Evolutionary conservation across 1,140 invertebrate species (phyloP).

Genomic region (Nixonia krombeini): DNA sequence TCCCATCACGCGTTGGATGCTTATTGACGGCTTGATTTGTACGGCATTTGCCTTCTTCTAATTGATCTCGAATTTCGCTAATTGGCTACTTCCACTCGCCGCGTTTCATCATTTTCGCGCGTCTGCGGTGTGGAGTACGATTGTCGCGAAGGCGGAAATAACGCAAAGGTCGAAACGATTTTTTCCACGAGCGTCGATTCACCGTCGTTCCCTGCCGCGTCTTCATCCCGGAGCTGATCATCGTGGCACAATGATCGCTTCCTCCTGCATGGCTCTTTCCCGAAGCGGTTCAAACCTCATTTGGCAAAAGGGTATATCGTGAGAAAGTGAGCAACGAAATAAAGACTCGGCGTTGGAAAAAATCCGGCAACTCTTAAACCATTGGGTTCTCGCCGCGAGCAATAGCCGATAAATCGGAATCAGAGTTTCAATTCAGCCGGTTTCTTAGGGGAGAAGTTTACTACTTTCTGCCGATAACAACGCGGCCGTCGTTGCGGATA

Average conservation of each 20-base stretch:
- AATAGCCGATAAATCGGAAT: constrained; percentile 36
- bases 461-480: constrained; percentile 34
- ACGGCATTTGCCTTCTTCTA: constrained; percentile 23
- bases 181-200: background rate
- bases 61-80: too few species aligned
- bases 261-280: constrained; percentile 21
- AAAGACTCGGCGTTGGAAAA: constrained; percentile 13
- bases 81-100: too few species aligned
- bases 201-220: constrained; percentile 10
- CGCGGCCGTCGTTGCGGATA: constrained; percentile 4
- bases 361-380: constrained; percentile 28
- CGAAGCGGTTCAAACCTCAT: constrained; percentile 11
- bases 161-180: background rate
- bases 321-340: constrained; percentile 14
- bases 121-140: too few species aligned
- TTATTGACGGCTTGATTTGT: constrained; percentile 41
- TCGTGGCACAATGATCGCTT: constrained; percentile 17
- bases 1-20: constrained; percentile 23
- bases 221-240: constrained; percentile 17
- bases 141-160: too few species aligned
- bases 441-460: constrained; percentile 31
- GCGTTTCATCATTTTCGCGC: too few species aligned
- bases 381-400: constrained; percentile 27
- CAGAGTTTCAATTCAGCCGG: constrained; percentile 25
- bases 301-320: constrained; percentile 20